These are phyloP conservation scores for Ciconia nigra DNA, from an alignment of 2,797 vertebrate species.

Conservation along the genomic window DNA sequence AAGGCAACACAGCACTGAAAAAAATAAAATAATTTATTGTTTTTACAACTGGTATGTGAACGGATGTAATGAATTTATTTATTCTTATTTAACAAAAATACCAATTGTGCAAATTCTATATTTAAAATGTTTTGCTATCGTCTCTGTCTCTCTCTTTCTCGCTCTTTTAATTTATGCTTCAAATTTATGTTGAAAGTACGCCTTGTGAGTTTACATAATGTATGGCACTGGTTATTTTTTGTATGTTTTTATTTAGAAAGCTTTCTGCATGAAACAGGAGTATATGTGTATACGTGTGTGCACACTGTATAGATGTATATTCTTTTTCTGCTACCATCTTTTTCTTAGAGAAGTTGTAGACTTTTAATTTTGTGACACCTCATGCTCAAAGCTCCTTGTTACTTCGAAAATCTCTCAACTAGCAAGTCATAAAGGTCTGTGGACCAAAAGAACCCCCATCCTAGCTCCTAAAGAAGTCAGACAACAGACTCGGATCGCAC, in stretches of 20 bases:
- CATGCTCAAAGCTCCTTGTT: background rate
- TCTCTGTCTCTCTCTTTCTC: slow-evolving; percentile 61
- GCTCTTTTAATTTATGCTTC: slow-evolving; percentile 79
- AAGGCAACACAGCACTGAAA: slow-evolving; percentile 94
- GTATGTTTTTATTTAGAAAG: slow-evolving; percentile 62
- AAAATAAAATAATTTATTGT: slow-evolving; percentile 94
- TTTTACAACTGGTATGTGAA: slow-evolving; percentile 95
- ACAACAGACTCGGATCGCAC: fast-evolving
- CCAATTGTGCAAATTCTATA: slow-evolving; percentile 87
- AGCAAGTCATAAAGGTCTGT: background rate
- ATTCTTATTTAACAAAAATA: slow-evolving; percentile 95
- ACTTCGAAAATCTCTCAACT: background rate
- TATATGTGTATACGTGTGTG: slow-evolving; percentile 23
- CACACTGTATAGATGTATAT: slow-evolving; percentile 44
- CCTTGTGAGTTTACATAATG: slow-evolving; percentile 79
- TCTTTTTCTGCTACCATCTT: slow-evolving; percentile 36
- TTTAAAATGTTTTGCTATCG: slow-evolving; percentile 85
- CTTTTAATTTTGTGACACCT: background rate
- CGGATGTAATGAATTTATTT: slow-evolving; percentile 94
- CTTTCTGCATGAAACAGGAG: slow-evolving; percentile 62
- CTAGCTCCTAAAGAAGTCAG: background rate
- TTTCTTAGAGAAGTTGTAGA: slow-evolving; percentile 23
- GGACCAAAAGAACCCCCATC: background rate
- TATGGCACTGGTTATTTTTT: slow-evolving; percentile 75
- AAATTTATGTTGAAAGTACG: slow-evolving; percentile 72